Evolutionary conservation across 2,797 vertebrate genomes (phyloP).

Genomic region (Psittacula echo): DNA sequence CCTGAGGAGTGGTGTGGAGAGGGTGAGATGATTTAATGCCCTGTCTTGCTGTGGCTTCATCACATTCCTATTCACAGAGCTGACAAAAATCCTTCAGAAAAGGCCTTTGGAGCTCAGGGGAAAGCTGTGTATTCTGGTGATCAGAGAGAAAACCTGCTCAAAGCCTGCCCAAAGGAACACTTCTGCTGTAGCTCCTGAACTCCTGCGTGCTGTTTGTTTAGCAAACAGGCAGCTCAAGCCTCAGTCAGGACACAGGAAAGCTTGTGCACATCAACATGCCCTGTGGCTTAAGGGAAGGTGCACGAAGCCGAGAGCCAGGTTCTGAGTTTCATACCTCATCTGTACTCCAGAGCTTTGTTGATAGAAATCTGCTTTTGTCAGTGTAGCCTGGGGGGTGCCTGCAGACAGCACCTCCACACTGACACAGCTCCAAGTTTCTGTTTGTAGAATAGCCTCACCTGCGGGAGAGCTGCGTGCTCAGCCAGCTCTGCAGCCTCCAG

Average conservation of each 20-base stretch:
- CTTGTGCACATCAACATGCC: neutral
- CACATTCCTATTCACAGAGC: neutral
- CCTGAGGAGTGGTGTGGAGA: neutral
- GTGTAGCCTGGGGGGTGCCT: neutral
- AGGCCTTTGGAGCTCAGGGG: neutral
- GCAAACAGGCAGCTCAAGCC: neutral
- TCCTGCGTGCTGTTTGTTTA: conserved; percentile 15
- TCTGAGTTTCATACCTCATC: neutral
- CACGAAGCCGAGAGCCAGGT: neutral
- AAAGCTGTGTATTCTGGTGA: neutral
- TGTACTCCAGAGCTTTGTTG: conserved; percentile 48
- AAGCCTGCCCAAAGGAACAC: neutral
- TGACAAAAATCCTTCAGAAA: neutral
- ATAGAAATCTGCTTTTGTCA: conserved; percentile 66
- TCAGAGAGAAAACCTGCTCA: neutral
- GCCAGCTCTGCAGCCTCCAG: neutral
- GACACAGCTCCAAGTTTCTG: conserved; percentile 60
- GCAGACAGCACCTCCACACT: conserved; percentile 13
- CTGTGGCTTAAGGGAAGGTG: neutral
- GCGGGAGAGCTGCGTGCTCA: neutral
- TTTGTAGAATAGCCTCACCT: conserved; percentile 44
- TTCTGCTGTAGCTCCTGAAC: neutral
- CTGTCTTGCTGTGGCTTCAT: neutral
- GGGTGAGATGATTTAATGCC: neutral
- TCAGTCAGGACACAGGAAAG: neutral